These are phyloP conservation scores for Nothocercus julius DNA, from an alignment of 2,113 vertebrate genomes.

Conservation along the genomic window DNA sequence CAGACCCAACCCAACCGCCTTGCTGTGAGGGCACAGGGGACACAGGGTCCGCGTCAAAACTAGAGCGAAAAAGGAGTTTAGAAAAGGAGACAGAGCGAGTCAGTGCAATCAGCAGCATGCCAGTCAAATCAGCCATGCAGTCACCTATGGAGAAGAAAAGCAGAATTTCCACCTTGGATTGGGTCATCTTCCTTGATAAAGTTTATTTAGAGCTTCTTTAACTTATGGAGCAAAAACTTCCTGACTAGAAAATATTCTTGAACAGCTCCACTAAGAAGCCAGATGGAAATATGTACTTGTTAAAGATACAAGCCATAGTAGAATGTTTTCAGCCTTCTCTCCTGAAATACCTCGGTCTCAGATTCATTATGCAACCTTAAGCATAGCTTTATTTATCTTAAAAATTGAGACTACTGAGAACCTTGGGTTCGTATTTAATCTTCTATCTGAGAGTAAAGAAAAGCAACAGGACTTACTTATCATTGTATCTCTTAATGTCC, in stretches of 20 bases:
- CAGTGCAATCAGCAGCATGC: background rate
- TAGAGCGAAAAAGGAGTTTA: background rate
- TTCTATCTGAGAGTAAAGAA: background rate
- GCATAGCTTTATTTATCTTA: background rate
- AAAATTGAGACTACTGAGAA: background rate
- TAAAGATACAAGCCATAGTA: background rate
- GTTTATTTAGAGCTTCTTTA: background rate
- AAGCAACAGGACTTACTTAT: background rate
- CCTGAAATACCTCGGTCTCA: background rate
- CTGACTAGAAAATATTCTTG: background rate
- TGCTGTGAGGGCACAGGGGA: background rate
- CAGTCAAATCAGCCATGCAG: background rate
- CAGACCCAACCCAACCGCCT: background rate
- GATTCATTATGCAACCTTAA: background rate
- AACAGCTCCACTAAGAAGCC: background rate
- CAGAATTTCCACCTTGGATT: background rate
- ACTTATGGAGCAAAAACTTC: background rate
- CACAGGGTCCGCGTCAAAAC: background rate
- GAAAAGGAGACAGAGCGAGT: background rate
- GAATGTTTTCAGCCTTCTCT: background rate
- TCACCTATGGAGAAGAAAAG: background rate
- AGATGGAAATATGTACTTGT: background rate
- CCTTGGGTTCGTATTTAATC: background rate
- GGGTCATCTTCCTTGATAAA: background rate
- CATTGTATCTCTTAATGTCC: background rate